Conservation (phyloP, 1,140 invertebrate genomes). For the Psix sp. region DNA sequence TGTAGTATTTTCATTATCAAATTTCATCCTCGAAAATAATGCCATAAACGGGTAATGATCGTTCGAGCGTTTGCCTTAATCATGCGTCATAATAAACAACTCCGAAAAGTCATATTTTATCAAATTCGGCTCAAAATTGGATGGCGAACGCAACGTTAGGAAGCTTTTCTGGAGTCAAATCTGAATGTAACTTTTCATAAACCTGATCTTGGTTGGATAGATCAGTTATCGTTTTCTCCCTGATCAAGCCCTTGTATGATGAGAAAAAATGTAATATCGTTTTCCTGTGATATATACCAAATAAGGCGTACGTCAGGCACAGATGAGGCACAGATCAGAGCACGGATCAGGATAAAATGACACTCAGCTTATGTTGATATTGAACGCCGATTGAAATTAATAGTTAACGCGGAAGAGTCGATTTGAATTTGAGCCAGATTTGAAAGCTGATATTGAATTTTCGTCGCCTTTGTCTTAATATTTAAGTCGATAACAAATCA, state of each 20-base stretch:
- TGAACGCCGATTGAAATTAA: neutral
- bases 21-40: neutral
- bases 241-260: conserved; percentile 8
- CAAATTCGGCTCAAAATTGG: too few relatives aligned
- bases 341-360: conserved; percentile 17
- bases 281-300: conserved; percentile 19
- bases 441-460: too few relatives aligned
- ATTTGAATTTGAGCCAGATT: too few relatives aligned
- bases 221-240: conserved; percentile 3
- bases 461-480: too few relatives aligned
- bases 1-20: neutral
- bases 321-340: conserved; percentile 28
- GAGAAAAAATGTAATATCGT: conserved; percentile 12
- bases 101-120: too few relatives aligned
- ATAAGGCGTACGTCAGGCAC: conserved; percentile 28
- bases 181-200: conserved; percentile 5
- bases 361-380: conserved; percentile 3
- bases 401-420: too few relatives aligned
- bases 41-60: neutral
- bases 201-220: conserved; percentile 4
- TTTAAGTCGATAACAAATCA: too few relatives aligned
- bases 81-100: too few relatives aligned
- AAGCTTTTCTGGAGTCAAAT: too few relatives aligned
- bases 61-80: too few relatives aligned
- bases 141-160: too few relatives aligned